These are phyloP conservation scores for Myrmecobius fasciatus DNA, from an alignment of 2,113 vertebrate species.

Conservation along the genomic window DNA sequence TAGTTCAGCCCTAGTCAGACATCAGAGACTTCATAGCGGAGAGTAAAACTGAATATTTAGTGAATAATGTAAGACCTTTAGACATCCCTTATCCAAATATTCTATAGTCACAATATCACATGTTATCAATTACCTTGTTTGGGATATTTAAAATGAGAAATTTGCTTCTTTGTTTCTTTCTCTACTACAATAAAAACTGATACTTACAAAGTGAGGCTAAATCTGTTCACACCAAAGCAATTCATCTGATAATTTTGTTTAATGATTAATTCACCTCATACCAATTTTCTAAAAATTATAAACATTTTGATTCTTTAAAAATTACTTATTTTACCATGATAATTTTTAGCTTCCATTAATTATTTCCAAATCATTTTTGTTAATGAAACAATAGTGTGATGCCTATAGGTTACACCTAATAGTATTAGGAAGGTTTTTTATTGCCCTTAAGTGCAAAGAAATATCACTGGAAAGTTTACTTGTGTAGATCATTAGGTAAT, in stretches of 20 bases:
- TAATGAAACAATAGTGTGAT: not conserved
- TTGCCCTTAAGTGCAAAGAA: not conserved
- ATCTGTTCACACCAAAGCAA: not conserved
- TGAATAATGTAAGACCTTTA: not conserved
- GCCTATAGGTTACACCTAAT: not conserved
- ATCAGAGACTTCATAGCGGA: not conserved
- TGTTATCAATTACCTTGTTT: not conserved
- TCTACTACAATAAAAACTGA: not conserved
- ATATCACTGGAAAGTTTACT: not conserved
- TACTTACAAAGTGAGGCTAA: not conserved
- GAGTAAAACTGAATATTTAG: not conserved
- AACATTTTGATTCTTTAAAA: not conserved
- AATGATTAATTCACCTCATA: not conserved
- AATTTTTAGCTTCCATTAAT: not conserved
- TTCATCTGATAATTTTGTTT: not conserved
- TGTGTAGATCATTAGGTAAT: not conserved
- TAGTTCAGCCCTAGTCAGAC: not conserved
- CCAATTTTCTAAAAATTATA: not conserved
- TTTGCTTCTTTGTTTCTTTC: not conserved
- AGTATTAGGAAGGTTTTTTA: not conserved
- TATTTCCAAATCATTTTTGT: not conserved
- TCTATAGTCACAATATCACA: not conserved
- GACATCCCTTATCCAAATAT: not conserved
- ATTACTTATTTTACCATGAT: not conserved
- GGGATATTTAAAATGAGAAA: not conserved